Conservation (phyloP, 2,888 invertebrate species). For the Torymus aiolomorphi region DNA sequence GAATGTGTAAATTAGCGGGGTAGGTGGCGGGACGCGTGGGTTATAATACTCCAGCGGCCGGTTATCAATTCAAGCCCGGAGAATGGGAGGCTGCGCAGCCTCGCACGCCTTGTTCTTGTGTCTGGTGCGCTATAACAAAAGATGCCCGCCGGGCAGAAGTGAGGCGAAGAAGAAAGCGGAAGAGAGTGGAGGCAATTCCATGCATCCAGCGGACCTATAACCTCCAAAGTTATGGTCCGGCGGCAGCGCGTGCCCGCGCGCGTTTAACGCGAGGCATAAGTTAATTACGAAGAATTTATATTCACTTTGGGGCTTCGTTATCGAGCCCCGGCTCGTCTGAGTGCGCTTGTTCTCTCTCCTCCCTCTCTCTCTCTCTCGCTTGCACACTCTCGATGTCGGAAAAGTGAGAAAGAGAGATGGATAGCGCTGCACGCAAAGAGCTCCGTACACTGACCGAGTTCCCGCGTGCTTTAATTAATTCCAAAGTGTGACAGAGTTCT, state of each 20-base stretch:
- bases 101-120: conserved; percentile 17
- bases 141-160: conserved; percentile 19
- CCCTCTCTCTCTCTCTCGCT: not conserved
- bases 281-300: conserved; percentile 64
- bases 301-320: conserved; percentile 60
- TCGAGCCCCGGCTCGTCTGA: conserved; percentile 18
- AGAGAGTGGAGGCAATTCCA: conserved; percentile 27
- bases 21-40: too few relatives aligned
- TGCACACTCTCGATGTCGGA: not conserved
- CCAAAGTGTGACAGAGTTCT: conserved; percentile 41
- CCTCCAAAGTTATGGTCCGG: conserved; percentile 59
- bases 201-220: conserved; percentile 43
- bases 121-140: conserved; percentile 26
- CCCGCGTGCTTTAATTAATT: conserved; percentile 57
- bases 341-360: not conserved
- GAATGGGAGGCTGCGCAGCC: conserved; percentile 5
- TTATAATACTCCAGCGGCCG: not conserved
- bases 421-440: conserved; percentile 12
- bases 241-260: conserved; percentile 30
- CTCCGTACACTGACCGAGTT: conserved; percentile 45
- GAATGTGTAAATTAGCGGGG: conserved; percentile 46
- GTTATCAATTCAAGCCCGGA: conserved; percentile 45
- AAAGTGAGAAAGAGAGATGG: conserved; percentile 13
- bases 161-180: not conserved
- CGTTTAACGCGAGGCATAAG: conserved; percentile 61